Conservation (phyloP, 2,113 vertebrate species). For the human (Homo sapiens) region GRCh38 chr12:54653001-54653500, state of each 20-base stretch:
- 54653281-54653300: neutral
- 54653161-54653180: neutral
- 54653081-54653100: neutral
- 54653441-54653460: neutral
- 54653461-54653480: neutral
- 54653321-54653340: neutral
- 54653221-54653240: neutral
- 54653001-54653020: neutral
- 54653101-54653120: neutral
- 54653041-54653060: neutral
- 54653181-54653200: neutral
- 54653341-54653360: neutral
- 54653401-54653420: neutral
- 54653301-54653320: neutral
- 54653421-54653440: neutral
- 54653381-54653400: neutral
- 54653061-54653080: neutral
- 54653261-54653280: neutral
- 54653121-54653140: neutral
- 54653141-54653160: no score
- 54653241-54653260: neutral
- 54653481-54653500: neutral
- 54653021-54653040: neutral
- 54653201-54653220: neutral
- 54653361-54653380: neutral